phyloP scores from a whole-genome alignment of 2,113 vertebrate genomes.

The Plotosus lineatus region DNA sequence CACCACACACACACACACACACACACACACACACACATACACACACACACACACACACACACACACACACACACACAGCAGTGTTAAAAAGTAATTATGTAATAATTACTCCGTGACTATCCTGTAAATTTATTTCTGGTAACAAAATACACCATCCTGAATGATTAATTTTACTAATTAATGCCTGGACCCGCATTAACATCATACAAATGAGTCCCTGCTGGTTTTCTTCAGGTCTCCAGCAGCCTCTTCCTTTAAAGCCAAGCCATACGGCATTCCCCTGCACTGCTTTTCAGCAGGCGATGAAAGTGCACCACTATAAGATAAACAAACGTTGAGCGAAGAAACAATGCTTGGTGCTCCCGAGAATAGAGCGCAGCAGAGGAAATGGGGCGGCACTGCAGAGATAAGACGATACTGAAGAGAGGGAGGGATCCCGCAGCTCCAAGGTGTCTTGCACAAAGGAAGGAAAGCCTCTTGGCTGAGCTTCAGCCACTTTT shows the following conservation, averaged over 20 bases:
- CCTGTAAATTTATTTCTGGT: too few relatives aligned
- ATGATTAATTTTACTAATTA: conserved; percentile 1
- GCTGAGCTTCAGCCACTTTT: conserved; percentile 34
- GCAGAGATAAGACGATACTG: conserved; percentile 53
- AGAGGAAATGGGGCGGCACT: conserved; percentile 37
- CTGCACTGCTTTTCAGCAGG: conserved; percentile 31
- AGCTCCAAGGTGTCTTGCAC: conserved; percentile 36
- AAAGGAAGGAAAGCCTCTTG: conserved; percentile 56
- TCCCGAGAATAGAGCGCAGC: conserved; percentile 40
- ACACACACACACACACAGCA: too few relatives aligned
- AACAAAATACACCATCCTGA: not conserved
- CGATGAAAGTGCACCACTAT: conserved; percentile 38
- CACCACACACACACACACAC: conserved; percentile 6
- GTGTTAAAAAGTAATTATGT: too few relatives aligned
- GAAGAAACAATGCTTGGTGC: conserved; percentile 48
- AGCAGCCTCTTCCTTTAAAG: conserved; percentile 19
- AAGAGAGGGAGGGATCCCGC: conserved; percentile 2
- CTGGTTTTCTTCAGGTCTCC: conserved; percentile 14
- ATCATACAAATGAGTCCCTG: not conserved
- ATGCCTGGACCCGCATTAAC: not conserved
- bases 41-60: conserved; percentile 6
- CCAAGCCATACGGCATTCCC: conserved; percentile 7
- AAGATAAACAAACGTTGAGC: conserved; percentile 49
- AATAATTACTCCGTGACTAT: too few relatives aligned
- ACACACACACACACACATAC: too few relatives aligned